Base-by-base conservation (phyloP, 2,888 invertebrate genomes). In the Noctua pronuba region DNA sequence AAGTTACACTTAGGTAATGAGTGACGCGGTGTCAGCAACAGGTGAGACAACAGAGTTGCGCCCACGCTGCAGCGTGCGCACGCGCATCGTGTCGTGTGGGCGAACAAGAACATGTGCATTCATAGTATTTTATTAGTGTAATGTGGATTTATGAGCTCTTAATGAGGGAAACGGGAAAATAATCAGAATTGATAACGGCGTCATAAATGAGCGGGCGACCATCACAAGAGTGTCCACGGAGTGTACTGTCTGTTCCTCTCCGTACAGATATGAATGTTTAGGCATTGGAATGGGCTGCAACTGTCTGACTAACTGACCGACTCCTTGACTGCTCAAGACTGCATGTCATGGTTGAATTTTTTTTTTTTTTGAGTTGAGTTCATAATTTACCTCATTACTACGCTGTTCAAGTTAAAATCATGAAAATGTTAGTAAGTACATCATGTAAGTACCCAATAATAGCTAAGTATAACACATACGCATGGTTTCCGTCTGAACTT, bases 1-100 rank as follows among this genome's bases (percentile, higher is more conserved):
- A 55, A 74, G 78, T 64, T 73, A 80, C 38, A 49, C 78, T 35
- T 28, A 16, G 62, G 28, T 77, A 80, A 46, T 55, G 73, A 80
- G 55, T 28, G 44, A n/a, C 35, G 16, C 44, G 41, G 49, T 31
- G 41, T 35, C 41, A 35, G 24, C 35, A 46, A 38, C 76, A 46
- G 75, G 77, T 77, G 52, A 55, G 46, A 41, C 52, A 44, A 76
- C 21, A 49, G 60, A 44, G 46, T 16, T 49, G 18, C 64, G 46
- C 80, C 73, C 64, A 65, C 80, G 44, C 24, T 2, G 11, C 35
- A 18, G 16, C 13, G 28, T 38, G 79, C 65, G 78, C 74, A 81
- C 58, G 81, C 78, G 81, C 41, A 41, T 41, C 5, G 7, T 18
- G 55, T 41, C 5, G 7, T 18, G 55, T 81, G 78, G 74, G 74